These are phyloP conservation scores for Myioborus melanocephalus DNA, from an alignment of 2,797 vertebrate genomes.

Conservation along the genomic window DNA sequence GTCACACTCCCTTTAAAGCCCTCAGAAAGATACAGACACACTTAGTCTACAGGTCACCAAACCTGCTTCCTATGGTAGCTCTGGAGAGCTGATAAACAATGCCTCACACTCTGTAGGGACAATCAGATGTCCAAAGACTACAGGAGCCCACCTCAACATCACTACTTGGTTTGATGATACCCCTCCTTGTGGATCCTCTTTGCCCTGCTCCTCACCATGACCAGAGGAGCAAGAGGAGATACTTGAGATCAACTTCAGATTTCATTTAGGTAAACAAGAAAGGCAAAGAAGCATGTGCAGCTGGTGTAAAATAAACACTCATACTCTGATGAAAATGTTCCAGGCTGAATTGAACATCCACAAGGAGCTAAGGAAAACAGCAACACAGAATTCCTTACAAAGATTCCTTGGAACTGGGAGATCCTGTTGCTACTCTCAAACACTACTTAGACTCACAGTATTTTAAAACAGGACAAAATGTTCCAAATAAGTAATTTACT, in stretches of 20 bases:
- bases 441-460: background rate
- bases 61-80: background rate
- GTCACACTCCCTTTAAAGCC: background rate
- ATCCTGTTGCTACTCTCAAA: background rate
- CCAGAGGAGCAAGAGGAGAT: background rate
- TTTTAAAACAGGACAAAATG: background rate
- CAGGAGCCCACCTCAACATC: background rate
- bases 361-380: background rate
- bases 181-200: background rate
- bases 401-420: background rate
- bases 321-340: background rate
- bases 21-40: background rate
- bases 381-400: background rate
- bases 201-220: background rate
- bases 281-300: background rate
- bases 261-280: slow-evolving; percentile 2
- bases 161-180: background rate
- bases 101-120: background rate
- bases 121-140: background rate
- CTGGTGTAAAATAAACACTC: slow-evolving; percentile 9
- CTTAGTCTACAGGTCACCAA: background rate
- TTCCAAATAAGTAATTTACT: background rate
- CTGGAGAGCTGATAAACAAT: background rate
- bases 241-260: background rate
- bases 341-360: background rate